phyloP scores from a whole-genome alignment of 2,113 vertebrate species.

The Datnioides undecimradiatus region DNA sequence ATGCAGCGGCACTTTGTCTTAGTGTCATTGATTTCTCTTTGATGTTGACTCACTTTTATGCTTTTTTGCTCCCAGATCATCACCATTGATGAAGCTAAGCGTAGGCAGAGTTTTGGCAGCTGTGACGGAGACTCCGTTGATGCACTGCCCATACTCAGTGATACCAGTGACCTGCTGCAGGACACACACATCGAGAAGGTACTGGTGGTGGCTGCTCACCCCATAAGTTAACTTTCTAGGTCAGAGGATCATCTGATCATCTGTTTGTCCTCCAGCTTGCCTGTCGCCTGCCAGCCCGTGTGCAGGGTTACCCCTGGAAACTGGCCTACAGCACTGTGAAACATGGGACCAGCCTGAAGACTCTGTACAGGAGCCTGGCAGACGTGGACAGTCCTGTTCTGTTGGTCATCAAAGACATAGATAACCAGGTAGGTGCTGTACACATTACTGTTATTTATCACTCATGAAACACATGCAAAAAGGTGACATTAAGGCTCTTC shows the following conservation, averaged over 20 bases:
- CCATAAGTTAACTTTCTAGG: not conserved
- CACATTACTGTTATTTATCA: too few species aligned
- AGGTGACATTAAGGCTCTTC: too few species aligned
- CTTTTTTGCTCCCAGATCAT: conserved; percentile 88
- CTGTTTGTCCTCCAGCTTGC: conserved; percentile 84
- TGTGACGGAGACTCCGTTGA: conserved; percentile 87
- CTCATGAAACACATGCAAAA: too few species aligned
- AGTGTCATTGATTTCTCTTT: not conserved
- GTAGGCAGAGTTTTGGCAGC: conserved; percentile 92
- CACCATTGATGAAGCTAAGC: conserved; percentile 95
- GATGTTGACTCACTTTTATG: accelerated
- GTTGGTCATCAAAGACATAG: conserved; percentile 95
- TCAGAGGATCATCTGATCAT: not conserved
- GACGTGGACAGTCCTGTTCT: conserved; percentile 93
- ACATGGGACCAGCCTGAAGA: conserved; percentile 97
- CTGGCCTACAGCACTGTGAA: conserved; percentile 92
- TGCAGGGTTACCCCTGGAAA: conserved; percentile 94
- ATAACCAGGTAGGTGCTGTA: conserved; percentile 87
- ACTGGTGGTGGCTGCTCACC: not conserved
- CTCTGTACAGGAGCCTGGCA: conserved; percentile 91
- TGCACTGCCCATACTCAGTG: conserved; percentile 87
- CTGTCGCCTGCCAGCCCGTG: conserved; percentile 91
- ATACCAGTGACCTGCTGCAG: conserved; percentile 90
- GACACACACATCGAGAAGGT: conserved; percentile 96
- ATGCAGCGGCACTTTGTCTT: too few species aligned